Evolutionary conservation across 1,140 invertebrate species (phyloP).

Genomic region (Drosophila triauraria): DNA sequence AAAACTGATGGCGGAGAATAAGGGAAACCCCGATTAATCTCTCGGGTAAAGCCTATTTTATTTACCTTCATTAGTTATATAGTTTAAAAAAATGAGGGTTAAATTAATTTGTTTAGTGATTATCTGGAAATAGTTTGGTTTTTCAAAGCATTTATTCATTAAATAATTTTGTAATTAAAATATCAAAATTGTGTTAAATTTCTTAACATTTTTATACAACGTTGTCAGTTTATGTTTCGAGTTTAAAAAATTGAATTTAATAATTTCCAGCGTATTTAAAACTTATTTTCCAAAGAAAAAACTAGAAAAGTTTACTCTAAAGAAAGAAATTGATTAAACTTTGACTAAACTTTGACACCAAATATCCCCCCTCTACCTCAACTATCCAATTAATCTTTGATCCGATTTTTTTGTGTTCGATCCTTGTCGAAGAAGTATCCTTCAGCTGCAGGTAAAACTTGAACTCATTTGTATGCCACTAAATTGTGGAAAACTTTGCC

Average conservation of each 20-base stretch:
- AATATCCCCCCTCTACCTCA: background rate
- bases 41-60: background rate
- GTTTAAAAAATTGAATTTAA: background rate
- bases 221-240: no score
- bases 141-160: no score
- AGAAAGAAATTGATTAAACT: slow-evolving; percentile 1
- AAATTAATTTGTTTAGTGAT: background rate
- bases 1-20: slow-evolving; percentile 1
- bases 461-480: slow-evolving; percentile 69
- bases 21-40: slow-evolving; percentile 26
- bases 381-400: slow-evolving; percentile 34
- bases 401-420: slow-evolving; percentile 6
- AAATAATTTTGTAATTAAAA: no score
- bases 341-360: background rate
- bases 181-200: no score
- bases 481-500: slow-evolving; percentile 63
- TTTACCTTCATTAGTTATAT: background rate
- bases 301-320: background rate
- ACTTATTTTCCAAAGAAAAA: background rate
- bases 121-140: background rate
- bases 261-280: background rate
- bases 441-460: slow-evolving; percentile 53
- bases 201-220: no score
- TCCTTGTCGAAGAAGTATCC: background rate
- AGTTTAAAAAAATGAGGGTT: background rate